Percentiles rank a stretch among this genome's conserved stretches.
Conservation (phyloP, 2,888 invertebrate genomes). For the Odontomyia ornata region DNA sequence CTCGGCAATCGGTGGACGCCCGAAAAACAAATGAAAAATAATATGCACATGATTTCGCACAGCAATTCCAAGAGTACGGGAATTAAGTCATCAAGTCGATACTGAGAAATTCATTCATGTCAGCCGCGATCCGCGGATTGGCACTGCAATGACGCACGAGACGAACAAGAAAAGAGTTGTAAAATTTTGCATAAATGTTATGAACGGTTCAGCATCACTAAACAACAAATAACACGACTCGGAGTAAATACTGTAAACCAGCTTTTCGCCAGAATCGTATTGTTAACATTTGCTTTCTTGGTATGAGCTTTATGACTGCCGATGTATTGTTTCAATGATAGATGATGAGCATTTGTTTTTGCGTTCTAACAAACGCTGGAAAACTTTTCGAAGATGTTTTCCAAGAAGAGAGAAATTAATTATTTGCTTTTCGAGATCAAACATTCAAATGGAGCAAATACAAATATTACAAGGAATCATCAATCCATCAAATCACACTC, state of each 20-base stretch:
- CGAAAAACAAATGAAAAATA: background rate
- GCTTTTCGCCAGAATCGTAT: background rate
- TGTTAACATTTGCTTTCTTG: background rate
- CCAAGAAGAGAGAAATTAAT: too few species aligned
- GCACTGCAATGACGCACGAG: background rate
- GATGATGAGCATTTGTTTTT: too few species aligned
- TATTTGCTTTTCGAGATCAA: too few species aligned
- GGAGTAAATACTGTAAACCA: slow-evolving; percentile 1
- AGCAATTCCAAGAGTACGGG: background rate
- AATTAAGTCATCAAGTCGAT: background rate
- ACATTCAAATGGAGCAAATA: too few species aligned
- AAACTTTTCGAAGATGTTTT: too few species aligned
- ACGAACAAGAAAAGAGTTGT: background rate
- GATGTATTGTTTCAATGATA: background rate
- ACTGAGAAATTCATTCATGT: background rate
- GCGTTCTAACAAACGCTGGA: too few species aligned
- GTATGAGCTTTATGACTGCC: background rate
- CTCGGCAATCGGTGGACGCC: too few species aligned
- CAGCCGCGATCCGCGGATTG: background rate
- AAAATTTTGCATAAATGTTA: slow-evolving; percentile 5
- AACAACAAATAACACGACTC: background rate
- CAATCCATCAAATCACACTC: too few species aligned
- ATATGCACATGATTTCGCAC: background rate
- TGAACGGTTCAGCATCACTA: background rate
- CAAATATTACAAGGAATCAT: too few species aligned